Evolutionary conservation across 2,888 invertebrate species (phyloP).

Genomic region (Rhyacophila evoluta): DNA sequence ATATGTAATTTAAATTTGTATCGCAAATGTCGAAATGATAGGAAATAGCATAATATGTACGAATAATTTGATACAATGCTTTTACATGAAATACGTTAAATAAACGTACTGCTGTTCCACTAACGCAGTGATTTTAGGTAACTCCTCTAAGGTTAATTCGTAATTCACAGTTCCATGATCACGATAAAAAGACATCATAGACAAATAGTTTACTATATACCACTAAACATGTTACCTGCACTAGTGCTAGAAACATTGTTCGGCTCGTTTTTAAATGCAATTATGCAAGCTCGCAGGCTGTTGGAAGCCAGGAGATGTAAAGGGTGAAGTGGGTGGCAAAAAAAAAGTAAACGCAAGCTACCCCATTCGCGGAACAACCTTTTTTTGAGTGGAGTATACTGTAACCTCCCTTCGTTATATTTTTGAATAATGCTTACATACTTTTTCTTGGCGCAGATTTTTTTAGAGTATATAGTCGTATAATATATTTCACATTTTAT

Average conservation of each 20-base stretch:
- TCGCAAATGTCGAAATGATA: too few relatives aligned
- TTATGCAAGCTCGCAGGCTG: conserved; percentile 26
- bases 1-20: too few relatives aligned
- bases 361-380: background rate
- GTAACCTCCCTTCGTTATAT: conserved; percentile 4
- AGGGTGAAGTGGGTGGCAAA: conserved; percentile 26
- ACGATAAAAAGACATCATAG: background rate
- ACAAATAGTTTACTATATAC: background rate
- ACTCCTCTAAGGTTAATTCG: too few relatives aligned
- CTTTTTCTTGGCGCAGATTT: background rate
- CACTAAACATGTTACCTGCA: background rate
- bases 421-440: background rate
- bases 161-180: background rate
- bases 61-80: too few relatives aligned
- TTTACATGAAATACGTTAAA: too few relatives aligned
- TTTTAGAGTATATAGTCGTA: too few relatives aligned
- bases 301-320: conserved; percentile 20
- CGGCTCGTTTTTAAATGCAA: conserved; percentile 33
- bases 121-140: too few relatives aligned
- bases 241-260: conserved; percentile 4
- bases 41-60: too few relatives aligned
- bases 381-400: conserved; percentile 10
- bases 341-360: background rate
- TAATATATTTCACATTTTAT: too few relatives aligned
- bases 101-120: too few relatives aligned